Base-by-base conservation (phyloP, 2,888 invertebrate species). In the Chaitophorus viminalis region DNA sequence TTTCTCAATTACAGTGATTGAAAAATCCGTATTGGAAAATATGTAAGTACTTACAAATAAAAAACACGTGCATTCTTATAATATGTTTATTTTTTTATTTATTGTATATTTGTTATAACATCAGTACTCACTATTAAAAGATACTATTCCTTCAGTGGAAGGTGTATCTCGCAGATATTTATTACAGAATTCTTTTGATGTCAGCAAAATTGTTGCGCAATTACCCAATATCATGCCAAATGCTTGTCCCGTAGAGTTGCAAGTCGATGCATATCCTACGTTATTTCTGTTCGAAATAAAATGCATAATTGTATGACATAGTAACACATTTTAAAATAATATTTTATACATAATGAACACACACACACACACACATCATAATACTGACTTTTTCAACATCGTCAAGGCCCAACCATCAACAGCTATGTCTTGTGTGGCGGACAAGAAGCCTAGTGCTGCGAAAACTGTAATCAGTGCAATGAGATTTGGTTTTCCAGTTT, bases 171-270 rank as follows among this genome's bases (percentile, higher is more conserved):
- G 93, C 60, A 99, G 92, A 91, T 98, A 99, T 89, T 94, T 95
- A 91, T 99, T 99, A 91, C 98, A 99, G 92, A 99, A 99, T 90
- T 96, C 96, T 52, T 96, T 94, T 1, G 99, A 99, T 92, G 99
- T 99, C 86, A 99, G 92, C 0, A 99, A 98, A 91, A 99, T 94
- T 91, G 99, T 99, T 21, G 98, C 93, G 0, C 99, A 98, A 92
- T 98, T 99, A 89, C 99, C 99, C 1, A 99, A 93, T 91, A 99
- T 99, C 92, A 96, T 99, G 0, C 99, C 99, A 65, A 98, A 96
- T 0, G 99, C 99, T 93, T 99, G 99, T 5, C 99, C 99, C 0
- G 99, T 98, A 90, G 97, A 96, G 91, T 99, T 99, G 91, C 99
- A 99, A 0, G 99, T 99, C 1, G 99, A 99, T 0, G 99, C 99